A percentile compares a stretch with the other conserved stretches of the same genome.
These are phyloP conservation scores for Probaryconus sp. DNA, from an alignment of 1,140 invertebrate species.

Conservation along the genomic window DNA sequence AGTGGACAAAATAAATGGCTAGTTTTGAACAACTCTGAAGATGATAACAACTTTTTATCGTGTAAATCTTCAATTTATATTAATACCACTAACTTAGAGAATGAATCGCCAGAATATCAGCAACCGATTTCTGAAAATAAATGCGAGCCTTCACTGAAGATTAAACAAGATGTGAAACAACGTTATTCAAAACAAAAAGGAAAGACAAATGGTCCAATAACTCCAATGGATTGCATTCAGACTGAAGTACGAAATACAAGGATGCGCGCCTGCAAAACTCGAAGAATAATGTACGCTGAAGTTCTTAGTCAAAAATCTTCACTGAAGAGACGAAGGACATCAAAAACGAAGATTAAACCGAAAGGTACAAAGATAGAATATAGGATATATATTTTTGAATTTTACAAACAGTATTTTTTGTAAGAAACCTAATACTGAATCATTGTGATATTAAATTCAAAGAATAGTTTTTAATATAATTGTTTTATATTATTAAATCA, in stretches of 20 bases:
- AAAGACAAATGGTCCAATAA: not conserved
- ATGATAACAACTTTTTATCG: constrained; percentile 16
- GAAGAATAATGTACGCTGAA: constrained; percentile 4
- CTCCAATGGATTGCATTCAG: not conserved
- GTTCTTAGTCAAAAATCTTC: not conserved
- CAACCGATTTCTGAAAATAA: not conserved
- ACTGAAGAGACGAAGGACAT: constrained; percentile 27
- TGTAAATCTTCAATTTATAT: constrained; percentile 6
- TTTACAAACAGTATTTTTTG: not conserved
- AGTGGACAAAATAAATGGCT: not conserved
- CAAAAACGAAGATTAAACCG: constrained; percentile 18
- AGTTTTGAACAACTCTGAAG: not conserved
- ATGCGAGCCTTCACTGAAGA: constrained; percentile 11
- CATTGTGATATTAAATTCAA: no score
- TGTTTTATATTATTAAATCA: no score
- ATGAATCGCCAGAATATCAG: constrained; percentile 8
- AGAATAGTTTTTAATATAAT: no score
- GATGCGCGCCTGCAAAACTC: not conserved
- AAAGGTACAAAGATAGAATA: constrained; percentile 31
- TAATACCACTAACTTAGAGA: not conserved
- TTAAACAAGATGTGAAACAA: not conserved
- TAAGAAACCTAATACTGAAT: no score
- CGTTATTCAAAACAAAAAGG: not conserved
- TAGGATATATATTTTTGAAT: no score
- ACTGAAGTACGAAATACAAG: constrained; percentile 13